Evolutionary conservation across 2,797 vertebrate genomes (phyloP).

Genomic region (Danio kyathit): DNA sequence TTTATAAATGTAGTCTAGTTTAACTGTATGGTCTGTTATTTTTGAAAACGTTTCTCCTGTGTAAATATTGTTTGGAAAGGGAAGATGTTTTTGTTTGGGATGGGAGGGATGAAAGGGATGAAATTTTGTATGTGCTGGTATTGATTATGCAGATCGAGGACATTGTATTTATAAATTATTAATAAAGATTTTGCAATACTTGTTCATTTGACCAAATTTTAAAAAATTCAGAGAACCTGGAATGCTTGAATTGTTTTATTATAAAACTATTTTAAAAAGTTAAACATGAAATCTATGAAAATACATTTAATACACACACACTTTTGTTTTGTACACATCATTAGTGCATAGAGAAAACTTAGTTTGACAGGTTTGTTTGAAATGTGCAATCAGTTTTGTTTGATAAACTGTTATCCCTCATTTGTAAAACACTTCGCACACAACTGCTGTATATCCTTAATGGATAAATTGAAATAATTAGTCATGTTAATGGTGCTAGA

Average conservation of each 20-base stretch:
- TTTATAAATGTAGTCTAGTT: not conserved
- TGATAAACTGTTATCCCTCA: not conserved
- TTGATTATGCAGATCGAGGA: conserved; percentile 4
- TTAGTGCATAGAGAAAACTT: not conserved
- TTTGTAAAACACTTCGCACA: not conserved
- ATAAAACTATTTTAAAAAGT: not conserved
- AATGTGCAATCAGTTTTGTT: not conserved
- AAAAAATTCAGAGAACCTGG: conserved; percentile 75
- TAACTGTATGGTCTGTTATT: not conserved
- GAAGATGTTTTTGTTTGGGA: not conserved
- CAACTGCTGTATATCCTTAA: not conserved
- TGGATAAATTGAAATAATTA: not conserved
- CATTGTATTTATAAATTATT: not conserved
- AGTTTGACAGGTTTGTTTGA: not conserved
- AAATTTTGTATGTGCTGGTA: not conserved
- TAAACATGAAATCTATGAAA: too few species aligned
- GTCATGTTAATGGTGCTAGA: not conserved
- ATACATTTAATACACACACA: not conserved
- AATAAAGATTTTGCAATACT: conserved; percentile 8
- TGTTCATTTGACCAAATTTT: conserved; percentile 28
- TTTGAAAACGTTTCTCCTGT: not conserved
- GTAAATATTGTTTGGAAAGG: not conserved
- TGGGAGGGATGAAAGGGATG: too few species aligned
- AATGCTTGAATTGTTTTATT: conserved; percentile 80
- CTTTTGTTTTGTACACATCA: not conserved